Evolutionary conservation across 2,797 vertebrate species (phyloP), one percentile per base, ranked within the genome.

Genomic region (Centroberyx gerrardi): DNA sequence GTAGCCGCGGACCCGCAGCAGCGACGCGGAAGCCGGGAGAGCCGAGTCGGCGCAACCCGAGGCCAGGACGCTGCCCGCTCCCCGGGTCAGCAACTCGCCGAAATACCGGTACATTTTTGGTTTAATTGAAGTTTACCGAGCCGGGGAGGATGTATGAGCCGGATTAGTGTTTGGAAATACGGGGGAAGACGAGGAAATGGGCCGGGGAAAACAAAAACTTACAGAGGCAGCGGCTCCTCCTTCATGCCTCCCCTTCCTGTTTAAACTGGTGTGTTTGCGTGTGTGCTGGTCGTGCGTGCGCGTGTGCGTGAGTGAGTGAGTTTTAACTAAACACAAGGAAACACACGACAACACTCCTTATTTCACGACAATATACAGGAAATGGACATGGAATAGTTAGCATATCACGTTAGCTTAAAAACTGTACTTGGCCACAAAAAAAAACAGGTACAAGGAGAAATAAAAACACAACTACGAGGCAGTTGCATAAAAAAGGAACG

Each of bases 31-130:
- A 62, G 84, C 78, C 5, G 95, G 90, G 15, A 94, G 88, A 6
- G 55, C 85, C 2, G 72, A 88, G 75, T 89, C 93, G 4, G 83
- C 90, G n/a, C 91, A 88, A 28, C 84, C 92, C 69, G 94, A 85
- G 78, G 88, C 92, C 72, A 93, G 86, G 42, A 90, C 82, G 18
- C 85, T 10, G 44, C 88, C 80, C 51, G 89, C 84, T 36, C 93
- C 92, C 72, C 96, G 92, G 69, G 89, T 79, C 38, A 96, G 90
- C 0, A 96, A 80, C 76, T 95, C 95, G 67, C 96, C 96, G 8
- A 98, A 72, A 77, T 91, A 96, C 74, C 96, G 96, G 93, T 96
- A 96, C 97, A 97, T 98, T 22, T 63, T 76, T 3, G 0, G 8
- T 36, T 51, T 31, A 5, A 2, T 2, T 2, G 6, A 44, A 27